Conservation (phyloP, 2,797 vertebrate genomes). For the Myotis pilosus region DNA sequence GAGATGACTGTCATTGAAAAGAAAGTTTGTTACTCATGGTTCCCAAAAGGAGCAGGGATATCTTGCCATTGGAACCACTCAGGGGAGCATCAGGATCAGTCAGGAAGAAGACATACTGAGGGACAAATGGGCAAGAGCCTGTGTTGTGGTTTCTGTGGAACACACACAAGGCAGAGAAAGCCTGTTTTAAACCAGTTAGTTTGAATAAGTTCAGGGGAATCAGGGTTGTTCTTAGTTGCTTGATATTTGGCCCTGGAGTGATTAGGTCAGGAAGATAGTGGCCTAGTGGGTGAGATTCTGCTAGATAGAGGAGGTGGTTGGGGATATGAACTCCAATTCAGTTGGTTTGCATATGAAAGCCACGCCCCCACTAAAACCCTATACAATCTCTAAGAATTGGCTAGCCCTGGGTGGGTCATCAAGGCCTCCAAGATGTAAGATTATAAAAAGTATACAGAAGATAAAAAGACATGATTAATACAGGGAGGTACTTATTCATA, state of each 20-base stretch:
- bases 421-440: not conserved
- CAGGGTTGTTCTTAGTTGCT: too few relatives aligned
- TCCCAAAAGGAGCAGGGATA: not conserved
- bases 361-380: not conserved
- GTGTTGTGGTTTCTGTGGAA: not conserved
- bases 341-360: not conserved
- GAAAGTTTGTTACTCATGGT: not conserved
- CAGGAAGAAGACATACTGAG: not conserved
- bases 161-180: not conserved
- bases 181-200: not conserved
- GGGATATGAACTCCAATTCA: not conserved
- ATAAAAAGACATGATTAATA: not conserved
- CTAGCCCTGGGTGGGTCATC: not conserved
- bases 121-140: not conserved
- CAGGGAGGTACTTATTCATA: not conserved
- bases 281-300: not conserved
- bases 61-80: rapidly evolving
- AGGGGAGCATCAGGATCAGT: rapidly evolving
- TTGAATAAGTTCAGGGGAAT: not conserved
- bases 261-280: not conserved
- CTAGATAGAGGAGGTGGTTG: not conserved
- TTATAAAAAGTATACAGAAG: not conserved
- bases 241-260: not conserved
- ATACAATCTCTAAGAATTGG: not conserved
- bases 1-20: not conserved